Percentiles rank a stretch among this genome's conserved stretches.
phyloP scores from a whole-genome alignment of 2,797 vertebrate genomes.

The Hoplostethus atlanticus region DNA sequence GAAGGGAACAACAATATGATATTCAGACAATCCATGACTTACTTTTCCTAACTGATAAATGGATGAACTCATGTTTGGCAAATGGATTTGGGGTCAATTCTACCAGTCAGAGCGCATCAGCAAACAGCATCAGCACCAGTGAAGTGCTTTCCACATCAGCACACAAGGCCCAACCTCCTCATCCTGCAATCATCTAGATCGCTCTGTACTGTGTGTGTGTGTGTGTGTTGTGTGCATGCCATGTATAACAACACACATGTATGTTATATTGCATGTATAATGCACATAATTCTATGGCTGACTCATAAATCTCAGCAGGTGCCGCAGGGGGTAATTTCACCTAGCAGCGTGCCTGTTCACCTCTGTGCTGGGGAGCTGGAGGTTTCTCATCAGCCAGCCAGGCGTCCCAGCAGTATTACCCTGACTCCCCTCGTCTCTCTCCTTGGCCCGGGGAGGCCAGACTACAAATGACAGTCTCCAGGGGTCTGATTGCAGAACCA shows the following conservation, averaged over 20 bases:
- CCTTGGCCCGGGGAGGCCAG: constrained; percentile 27
- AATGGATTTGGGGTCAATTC: not conserved
- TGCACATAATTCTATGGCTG: constrained; percentile 11
- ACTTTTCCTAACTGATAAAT: no score
- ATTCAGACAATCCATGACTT: not conserved
- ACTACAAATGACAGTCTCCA: constrained; percentile 55
- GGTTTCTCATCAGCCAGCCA: constrained; percentile 65
- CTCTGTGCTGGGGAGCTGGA: constrained; percentile 35
- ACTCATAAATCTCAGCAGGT: constrained; percentile 28
- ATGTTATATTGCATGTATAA: constrained; percentile 32
- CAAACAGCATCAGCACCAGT: not conserved
- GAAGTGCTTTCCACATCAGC: not conserved
- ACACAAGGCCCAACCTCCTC: not conserved
- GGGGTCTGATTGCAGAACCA: constrained; percentile 75
- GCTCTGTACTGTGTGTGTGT: not conserved
- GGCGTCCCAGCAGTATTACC: constrained; percentile 42
- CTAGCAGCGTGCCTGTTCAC: constrained; percentile 30
- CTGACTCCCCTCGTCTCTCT: constrained; percentile 10
- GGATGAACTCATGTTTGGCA: no score
- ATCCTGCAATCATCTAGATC: no score
- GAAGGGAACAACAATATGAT: not conserved
- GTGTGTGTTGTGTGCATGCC: constrained; percentile 5
- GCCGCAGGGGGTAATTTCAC: constrained; percentile 35
- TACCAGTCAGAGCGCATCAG: not conserved
- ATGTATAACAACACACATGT: constrained; percentile 4